Evolutionary conservation across 2,113 vertebrate species (phyloP).

Genomic region (Lutjanus erythropterus): DNA sequence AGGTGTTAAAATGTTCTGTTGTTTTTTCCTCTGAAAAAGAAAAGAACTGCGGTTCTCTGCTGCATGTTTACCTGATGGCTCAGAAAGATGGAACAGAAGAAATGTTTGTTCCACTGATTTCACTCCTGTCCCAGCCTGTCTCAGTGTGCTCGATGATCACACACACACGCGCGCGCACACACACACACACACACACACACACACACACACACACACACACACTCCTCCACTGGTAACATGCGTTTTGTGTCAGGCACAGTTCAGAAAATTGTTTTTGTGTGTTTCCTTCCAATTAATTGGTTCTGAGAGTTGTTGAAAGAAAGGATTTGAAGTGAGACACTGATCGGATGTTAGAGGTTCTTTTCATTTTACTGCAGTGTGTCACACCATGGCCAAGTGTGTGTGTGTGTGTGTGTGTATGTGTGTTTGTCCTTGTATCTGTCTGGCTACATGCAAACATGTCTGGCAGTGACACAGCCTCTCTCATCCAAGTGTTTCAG

Average conservation of each 20-base stretch:
- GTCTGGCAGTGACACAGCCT: slow-evolving; percentile 27
- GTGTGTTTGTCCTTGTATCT: slow-evolving; percentile 34
- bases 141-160: neutral
- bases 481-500: slow-evolving; percentile 11
- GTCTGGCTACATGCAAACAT: slow-evolving; percentile 23
- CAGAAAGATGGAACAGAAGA: slow-evolving; percentile 10
- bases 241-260: slow-evolving; percentile 25
- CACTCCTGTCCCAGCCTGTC: slow-evolving; percentile 3
- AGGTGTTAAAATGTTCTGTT: slow-evolving; percentile 14
- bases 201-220: slow-evolving; percentile 7
- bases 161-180: neutral
- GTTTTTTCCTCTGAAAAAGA: neutral
- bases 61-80: slow-evolving; percentile 13
- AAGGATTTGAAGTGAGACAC: slow-evolving; percentile 22
- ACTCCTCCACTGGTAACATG: neutral
- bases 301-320: slow-evolving; percentile 28
- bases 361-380: slow-evolving; percentile 28
- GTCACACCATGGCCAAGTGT: slow-evolving; percentile 15
- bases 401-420: slow-evolving; percentile 16
- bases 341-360: slow-evolving; percentile 30
- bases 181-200: slow-evolving; percentile 9
- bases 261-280: slow-evolving; percentile 16
- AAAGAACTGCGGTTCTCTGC: neutral
- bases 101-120: slow-evolving; percentile 36
- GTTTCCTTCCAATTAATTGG: slow-evolving; percentile 21